A percentile compares a stretch with the other conserved stretches of the same genome.
Evolutionary conservation across 2,113 vertebrate species (phyloP).

Genomic region (Riparia riparia): DNA sequence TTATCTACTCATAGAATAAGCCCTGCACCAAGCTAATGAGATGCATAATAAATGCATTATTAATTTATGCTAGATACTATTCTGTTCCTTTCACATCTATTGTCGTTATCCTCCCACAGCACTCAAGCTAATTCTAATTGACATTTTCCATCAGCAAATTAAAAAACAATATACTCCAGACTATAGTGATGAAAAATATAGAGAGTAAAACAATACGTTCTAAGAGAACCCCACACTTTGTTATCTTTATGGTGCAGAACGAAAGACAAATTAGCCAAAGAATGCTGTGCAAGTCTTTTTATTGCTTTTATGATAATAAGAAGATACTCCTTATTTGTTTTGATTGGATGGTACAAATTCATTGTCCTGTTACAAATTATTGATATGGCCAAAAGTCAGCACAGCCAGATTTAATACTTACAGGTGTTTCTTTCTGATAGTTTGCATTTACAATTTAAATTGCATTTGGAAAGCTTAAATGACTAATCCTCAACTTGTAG

Average conservation of each 20-base stretch:
- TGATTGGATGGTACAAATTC: constrained; percentile 70
- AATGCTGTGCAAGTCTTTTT: constrained; percentile 74
- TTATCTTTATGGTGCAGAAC: constrained; percentile 81
- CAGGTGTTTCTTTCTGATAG: constrained; percentile 81
- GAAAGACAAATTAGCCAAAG: constrained; percentile 78
- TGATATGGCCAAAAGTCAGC: constrained; percentile 76
- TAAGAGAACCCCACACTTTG: constrained; percentile 63
- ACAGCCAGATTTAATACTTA: constrained; percentile 71
- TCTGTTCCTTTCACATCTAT: constrained; percentile 29
- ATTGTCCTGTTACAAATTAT: constrained; percentile 76
- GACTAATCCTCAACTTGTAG: constrained; percentile 56
- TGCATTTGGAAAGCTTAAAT: constrained; percentile 65
- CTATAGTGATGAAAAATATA: constrained; percentile 69
- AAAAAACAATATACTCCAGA: constrained; percentile 70
- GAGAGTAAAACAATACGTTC: constrained; percentile 65
- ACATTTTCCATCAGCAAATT: constrained; percentile 74
- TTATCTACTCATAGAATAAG: constrained; percentile 56
- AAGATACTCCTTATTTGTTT: constrained; percentile 75
- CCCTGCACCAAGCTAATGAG: constrained; percentile 6
- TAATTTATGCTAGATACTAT: constrained; percentile 49
- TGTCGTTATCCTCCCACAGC: constrained; percentile 48
- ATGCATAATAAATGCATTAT: constrained; percentile 59
- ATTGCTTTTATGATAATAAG: constrained; percentile 80
- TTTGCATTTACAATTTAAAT: constrained; percentile 83
- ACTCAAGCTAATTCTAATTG: constrained; percentile 73